phyloP scores from a whole-genome alignment of 2,113 vertebrate genomes.

The Dinomys branickii region DNA sequence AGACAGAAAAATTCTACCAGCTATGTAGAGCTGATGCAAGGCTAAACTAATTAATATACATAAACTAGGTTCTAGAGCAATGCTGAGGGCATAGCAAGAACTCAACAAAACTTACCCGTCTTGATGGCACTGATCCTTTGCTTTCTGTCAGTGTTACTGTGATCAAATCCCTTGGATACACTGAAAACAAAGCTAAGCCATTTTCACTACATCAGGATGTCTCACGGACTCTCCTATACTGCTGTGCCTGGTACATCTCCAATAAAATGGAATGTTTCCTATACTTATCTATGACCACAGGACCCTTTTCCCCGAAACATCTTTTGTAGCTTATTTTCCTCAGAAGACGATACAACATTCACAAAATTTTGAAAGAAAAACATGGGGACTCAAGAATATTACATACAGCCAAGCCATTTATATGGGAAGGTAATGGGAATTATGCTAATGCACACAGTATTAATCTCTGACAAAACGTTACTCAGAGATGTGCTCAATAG shows the following conservation, averaged over 20 bases:
- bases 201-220: background rate
- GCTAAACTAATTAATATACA: background rate
- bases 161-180: background rate
- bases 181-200: background rate
- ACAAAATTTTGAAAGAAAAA: conserved; percentile 38
- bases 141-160: background rate
- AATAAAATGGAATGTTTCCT: background rate
- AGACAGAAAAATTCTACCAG: conserved; percentile 6
- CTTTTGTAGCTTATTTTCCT: conserved; percentile 12
- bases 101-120: background rate
- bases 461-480: conserved; percentile 21
- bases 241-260: background rate
- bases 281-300: background rate
- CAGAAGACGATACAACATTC: background rate
- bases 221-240: background rate
- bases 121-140: background rate
- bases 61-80: background rate
- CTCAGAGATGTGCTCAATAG: background rate
- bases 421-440: background rate
- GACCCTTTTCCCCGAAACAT: background rate
- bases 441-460: background rate
- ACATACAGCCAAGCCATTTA: background rate
- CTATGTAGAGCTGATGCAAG: background rate
- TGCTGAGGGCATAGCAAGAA: background rate
- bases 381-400: background rate